Percentiles rank a stretch among this genome's conserved stretches.
phyloP scores from a whole-genome alignment of 2,113 vertebrate species.

The Zosterops lateralis region DNA sequence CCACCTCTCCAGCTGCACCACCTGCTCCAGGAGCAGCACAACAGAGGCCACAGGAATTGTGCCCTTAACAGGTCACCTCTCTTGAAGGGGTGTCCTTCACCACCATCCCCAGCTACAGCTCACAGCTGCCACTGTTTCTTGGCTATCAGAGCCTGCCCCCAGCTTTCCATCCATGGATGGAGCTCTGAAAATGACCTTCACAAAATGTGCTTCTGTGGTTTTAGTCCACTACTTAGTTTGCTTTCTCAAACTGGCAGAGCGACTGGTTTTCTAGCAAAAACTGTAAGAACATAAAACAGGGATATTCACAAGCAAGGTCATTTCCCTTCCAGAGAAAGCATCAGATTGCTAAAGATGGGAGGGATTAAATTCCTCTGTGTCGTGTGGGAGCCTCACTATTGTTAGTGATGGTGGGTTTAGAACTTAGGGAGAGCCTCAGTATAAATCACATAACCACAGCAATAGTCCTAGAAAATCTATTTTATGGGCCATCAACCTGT shows the following conservation, averaged over 20 bases:
- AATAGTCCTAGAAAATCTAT: constrained; percentile 11
- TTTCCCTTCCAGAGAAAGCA: neutral
- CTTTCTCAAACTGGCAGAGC: neutral
- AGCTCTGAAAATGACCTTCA: neutral
- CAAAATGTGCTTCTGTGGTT: neutral
- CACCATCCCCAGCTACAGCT: neutral
- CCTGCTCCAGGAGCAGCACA: neutral
- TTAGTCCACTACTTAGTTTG: neutral
- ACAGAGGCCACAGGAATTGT: neutral
- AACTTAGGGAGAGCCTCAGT: neutral
- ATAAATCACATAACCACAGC: neutral
- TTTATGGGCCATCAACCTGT: constrained; percentile 36
- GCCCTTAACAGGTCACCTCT: too few relatives aligned
- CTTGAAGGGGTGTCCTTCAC: neutral
- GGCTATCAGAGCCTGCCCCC: neutral
- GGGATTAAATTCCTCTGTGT: neutral
- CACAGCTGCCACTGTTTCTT: neutral
- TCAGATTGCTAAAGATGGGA: neutral
- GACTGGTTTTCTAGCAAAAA: neutral
- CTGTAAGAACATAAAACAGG: neutral
- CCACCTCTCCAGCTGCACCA: neutral
- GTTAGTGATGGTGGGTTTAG: neutral
- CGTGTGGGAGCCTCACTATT: neutral
- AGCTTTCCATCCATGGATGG: neutral
- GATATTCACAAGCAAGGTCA: neutral